phyloP scores from a whole-genome alignment of 2,888 invertebrate genomes.

The Sphaerophoria taeniata region DNA sequence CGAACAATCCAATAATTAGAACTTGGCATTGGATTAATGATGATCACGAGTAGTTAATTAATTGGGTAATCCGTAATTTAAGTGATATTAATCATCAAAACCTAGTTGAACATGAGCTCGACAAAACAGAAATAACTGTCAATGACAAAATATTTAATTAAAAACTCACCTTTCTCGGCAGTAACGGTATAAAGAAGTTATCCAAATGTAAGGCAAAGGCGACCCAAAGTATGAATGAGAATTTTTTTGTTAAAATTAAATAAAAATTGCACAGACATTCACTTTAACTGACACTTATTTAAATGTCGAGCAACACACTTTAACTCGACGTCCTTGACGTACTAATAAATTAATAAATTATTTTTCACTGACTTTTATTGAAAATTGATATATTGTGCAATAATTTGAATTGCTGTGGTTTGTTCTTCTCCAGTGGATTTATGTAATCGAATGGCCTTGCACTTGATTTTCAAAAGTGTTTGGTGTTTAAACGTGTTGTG shows the following conservation, averaged over 20 bases:
- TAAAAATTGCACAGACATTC: not conserved
- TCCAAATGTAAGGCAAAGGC: constrained; percentile 44
- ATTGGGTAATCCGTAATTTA: no score
- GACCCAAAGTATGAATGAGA: constrained; percentile 3
- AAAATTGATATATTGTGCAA: constrained; percentile 51
- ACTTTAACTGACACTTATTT: constrained; percentile 7
- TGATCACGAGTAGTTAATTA: not conserved
- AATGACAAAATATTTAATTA: not conserved
- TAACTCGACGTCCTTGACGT: constrained; percentile 42
- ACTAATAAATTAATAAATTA: constrained; percentile 26
- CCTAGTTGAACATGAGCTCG: no score
- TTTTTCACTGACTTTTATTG: constrained; percentile 32
- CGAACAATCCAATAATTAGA: not conserved
- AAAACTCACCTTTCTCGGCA: constrained; percentile 54
- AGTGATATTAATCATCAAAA: not conserved
- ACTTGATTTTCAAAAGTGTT: constrained; percentile 54
- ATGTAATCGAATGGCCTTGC: constrained; percentile 68
- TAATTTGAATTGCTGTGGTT: constrained; percentile 44
- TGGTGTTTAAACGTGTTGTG: not conserved
- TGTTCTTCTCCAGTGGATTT: constrained; percentile 27
- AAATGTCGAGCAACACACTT: not conserved
- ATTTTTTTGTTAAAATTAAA: not conserved
- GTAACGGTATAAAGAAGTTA: constrained; percentile 26
- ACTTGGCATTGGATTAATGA: not conserved
- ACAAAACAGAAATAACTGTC: not conserved